Conservation (phyloP, 2,797 vertebrate genomes). For the Delichon dasypus region DNA sequence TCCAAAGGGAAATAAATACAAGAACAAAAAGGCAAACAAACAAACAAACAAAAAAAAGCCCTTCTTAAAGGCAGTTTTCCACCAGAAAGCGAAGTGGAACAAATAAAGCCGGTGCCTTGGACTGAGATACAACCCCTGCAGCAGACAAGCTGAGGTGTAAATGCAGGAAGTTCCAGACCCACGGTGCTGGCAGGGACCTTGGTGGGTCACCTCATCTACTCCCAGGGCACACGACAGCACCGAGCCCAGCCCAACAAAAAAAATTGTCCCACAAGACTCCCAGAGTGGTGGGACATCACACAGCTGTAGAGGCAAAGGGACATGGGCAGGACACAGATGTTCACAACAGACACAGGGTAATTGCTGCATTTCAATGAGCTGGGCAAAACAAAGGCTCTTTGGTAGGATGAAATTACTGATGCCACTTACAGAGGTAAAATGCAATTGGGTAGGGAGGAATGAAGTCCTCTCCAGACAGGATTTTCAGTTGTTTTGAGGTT, state of each 20-base stretch:
- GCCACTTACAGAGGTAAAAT: neutral
- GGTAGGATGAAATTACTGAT: neutral
- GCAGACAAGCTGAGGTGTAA: neutral
- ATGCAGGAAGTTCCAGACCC: neutral
- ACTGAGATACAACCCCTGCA: neutral
- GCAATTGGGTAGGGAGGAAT: neutral
- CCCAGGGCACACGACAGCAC: neutral
- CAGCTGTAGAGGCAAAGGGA: neutral
- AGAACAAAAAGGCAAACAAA: neutral
- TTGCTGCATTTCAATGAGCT: neutral
- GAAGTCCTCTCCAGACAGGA: neutral
- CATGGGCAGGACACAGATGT: accelerated
- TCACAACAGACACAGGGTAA: neutral
- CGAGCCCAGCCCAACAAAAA: neutral
- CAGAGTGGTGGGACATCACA: neutral
- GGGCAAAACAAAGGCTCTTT: neutral
- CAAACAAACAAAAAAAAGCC: neutral
- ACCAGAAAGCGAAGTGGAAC: neutral
- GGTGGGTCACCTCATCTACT: accelerated
- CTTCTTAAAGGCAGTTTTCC: neutral
- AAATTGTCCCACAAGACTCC: neutral
- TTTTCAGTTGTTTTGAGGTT: neutral
- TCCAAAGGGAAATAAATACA: neutral
- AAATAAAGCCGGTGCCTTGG: neutral
- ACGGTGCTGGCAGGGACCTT: neutral